Base-by-base conservation (phyloP, 1,140 invertebrate genomes). In the Palaemon carinicauda region DNA sequence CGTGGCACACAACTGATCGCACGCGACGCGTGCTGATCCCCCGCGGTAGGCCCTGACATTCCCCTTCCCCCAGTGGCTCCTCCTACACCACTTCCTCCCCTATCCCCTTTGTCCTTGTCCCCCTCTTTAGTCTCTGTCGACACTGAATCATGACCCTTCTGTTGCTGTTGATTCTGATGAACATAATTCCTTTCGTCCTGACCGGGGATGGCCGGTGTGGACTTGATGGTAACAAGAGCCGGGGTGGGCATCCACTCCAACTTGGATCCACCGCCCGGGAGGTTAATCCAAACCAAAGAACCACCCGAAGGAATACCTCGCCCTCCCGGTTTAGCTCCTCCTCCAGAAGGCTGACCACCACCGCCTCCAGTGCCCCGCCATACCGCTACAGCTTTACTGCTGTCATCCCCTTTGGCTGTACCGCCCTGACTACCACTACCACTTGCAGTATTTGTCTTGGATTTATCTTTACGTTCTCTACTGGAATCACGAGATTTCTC, bases 211-310 rank as follows among this genome's bases (percentile, higher is more conserved):
- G 87, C 87, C 29, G 87, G 87, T 60, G 82, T 82, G 75, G 82
- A 27, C 82, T 75, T 86, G 60, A 87, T 88, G 52, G 89, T 89
- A 65, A 83, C 83, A 50, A 88, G 82, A 75, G 73, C 84, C 53
- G 89, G 86, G n/a, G 73, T 24, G 69, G 89, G 87, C 82, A 89
- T 84, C 87, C 87, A 89, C 87, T 89, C 89, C 54, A 89, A 82
- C 56, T 88, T 88, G 51, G 89, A 82, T 51, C 89, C 89, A 50
- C 89, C 89, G 19, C 89, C 89, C 14, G 89, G 89, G 50, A 85
- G 89, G 80, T 81, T 88, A 50, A 89, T 87, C 89, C 89, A 89
- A 79, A 89, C 89, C 52, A 89, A 53, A 15, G 87, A 74, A 51
- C 85, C 85, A 10, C 71, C 75, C 41, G 41, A 1, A 41, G 41